A percentile compares a stretch with the other conserved stretches of the same genome.
phyloP scores from a whole-genome alignment of 2,888 invertebrate species.

The Drosophila eohydei region DNA sequence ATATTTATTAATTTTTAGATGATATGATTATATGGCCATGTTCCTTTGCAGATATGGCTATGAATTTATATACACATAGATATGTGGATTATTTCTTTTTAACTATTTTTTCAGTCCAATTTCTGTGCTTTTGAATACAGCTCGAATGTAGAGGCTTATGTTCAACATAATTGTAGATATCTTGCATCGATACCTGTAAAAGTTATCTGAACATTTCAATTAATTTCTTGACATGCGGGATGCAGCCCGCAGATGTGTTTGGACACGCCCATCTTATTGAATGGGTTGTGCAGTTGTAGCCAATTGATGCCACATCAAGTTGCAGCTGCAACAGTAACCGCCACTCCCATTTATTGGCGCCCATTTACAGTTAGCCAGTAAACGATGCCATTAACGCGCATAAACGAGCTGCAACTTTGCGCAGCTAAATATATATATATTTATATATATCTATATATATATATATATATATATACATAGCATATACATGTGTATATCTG shows the following conservation, averaged over 20 bases:
- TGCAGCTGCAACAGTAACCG: constrained; percentile 52
- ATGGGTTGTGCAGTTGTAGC: constrained; percentile 17
- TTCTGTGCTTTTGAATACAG: not conserved
- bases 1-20: not conserved
- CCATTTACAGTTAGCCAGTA: constrained; percentile 76
- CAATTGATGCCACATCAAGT: constrained; percentile 39
- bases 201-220: not conserved
- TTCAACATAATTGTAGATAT: not conserved
- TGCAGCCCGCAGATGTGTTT: constrained; percentile 22
- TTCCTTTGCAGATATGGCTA: not conserved
- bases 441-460: not conserved
- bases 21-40: not conserved
- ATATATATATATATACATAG: constrained; percentile 4
- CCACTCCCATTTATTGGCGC: constrained; percentile 59
- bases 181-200: not conserved
- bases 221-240: constrained; percentile 1
- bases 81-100: not conserved
- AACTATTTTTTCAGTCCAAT: not conserved
- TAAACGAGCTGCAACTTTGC: constrained; percentile 65
- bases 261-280: constrained; percentile 60
- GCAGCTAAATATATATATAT: constrained; percentile 46
- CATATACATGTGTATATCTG: constrained; percentile 5
- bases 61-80: not conserved
- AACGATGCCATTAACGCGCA: constrained; percentile 81
- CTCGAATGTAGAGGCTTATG: not conserved